phyloP scores from a whole-genome alignment of 2,113 vertebrate species.

The Hyaena hyaena region DNA sequence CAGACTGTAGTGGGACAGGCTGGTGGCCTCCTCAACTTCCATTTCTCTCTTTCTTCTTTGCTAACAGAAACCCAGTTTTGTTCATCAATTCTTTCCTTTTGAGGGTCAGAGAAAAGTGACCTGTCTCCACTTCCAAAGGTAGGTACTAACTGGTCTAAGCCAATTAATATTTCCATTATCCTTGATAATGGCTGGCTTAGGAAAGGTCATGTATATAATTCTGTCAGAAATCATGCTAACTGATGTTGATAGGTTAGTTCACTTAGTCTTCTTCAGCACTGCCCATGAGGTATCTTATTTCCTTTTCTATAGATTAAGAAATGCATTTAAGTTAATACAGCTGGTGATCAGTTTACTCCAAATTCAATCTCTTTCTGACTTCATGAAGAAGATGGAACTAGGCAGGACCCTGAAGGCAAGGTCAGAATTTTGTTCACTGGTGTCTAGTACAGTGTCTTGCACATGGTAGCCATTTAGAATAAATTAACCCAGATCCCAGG shows the following conservation, averaged over 20 bases:
- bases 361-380: background rate
- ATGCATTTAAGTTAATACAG: background rate
- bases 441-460: background rate
- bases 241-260: background rate
- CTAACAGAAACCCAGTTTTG: background rate
- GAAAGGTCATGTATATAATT: background rate
- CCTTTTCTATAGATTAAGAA: background rate
- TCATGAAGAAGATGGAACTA: background rate
- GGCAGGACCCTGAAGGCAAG: background rate
- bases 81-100: background rate
- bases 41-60: background rate
- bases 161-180: background rate
- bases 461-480: background rate
- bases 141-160: background rate
- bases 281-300: background rate
- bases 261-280: background rate
- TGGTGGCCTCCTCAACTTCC: background rate
- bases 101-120: background rate
- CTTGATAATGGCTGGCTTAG: background rate
- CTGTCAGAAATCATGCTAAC: background rate
- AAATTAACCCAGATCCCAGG: background rate
- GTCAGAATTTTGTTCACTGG: background rate
- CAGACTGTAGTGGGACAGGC: background rate
- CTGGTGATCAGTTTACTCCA: background rate
- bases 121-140: background rate